Evolutionary conservation across 2,888 invertebrate species (phyloP).

Genomic region (Coremacera marginata): DNA sequence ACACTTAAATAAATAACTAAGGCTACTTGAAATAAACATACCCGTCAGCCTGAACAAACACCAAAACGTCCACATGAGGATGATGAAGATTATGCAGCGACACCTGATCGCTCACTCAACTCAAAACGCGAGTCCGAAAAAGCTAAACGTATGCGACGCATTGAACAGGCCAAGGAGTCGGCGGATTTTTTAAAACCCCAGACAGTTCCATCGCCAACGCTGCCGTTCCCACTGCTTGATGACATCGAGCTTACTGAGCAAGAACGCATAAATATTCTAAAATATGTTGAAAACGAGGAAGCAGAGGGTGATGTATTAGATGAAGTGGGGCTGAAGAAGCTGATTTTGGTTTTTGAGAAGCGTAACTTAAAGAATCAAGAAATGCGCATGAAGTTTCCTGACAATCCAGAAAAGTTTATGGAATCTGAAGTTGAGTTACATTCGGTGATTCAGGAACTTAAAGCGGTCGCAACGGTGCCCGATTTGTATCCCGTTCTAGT

Average conservation of each 20-base stretch:
- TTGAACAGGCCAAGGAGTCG: conserved; percentile 72
- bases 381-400: conserved; percentile 98
- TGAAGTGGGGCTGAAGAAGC: conserved; percentile 87
- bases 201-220: conserved; percentile 59
- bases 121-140: conserved; percentile 70
- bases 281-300: conserved; percentile 86
- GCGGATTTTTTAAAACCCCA: conserved; percentile 66
- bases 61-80: conserved; percentile 75
- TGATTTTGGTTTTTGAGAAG: conserved; percentile 94
- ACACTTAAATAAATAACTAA: neutral
- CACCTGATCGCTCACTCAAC: conserved; percentile 66
- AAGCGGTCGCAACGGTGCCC: conserved; percentile 94
- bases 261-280: conserved; percentile 83
- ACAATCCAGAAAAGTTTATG: conserved; percentile 98
- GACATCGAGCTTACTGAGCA: conserved; percentile 74
- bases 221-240: conserved; percentile 48
- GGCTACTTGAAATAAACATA: neutral
- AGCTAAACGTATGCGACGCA: conserved; percentile 74
- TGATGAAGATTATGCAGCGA: conserved; percentile 76
- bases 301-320: conserved; percentile 89
- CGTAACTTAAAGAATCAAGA: conserved; percentile 94
- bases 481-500: conserved; percentile 94
- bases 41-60: conserved; percentile 82
- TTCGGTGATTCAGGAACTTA: conserved; percentile 88
- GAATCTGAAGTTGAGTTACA: conserved; percentile 96